Conservation (phyloP, 2,113 vertebrate genomes). For the Pelvicachromis taeniatus region DNA sequence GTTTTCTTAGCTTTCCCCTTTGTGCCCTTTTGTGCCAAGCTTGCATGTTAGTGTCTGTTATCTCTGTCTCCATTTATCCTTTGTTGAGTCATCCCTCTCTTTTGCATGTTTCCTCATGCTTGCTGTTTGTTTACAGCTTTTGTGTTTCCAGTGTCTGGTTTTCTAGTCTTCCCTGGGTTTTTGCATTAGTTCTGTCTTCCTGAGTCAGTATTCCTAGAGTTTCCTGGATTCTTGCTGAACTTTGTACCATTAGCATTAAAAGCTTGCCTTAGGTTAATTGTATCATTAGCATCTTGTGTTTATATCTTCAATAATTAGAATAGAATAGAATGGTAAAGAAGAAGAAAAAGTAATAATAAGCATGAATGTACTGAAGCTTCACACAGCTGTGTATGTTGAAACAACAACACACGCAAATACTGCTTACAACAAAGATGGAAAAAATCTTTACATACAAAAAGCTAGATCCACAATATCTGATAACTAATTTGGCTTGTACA, state of each 20-base stretch:
- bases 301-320: neutral
- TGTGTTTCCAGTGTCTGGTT: neutral
- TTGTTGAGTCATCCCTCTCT: neutral
- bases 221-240: neutral
- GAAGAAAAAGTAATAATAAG: neutral
- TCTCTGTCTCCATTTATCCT: neutral
- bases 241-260: neutral
- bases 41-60: neutral
- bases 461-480: neutral
- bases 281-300: accelerated
- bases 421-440: neutral
- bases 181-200: neutral
- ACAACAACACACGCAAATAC: neutral
- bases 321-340: neutral
- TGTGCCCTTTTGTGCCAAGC: neutral
- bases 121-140: neutral
- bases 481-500: neutral
- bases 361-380: neutral
- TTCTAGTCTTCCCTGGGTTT: neutral
- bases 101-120: neutral
- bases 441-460: neutral
- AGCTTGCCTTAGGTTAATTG: neutral
- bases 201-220: neutral
- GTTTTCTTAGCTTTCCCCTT: accelerated
- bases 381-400: neutral